Evolutionary conservation across 2,113 vertebrate genomes (phyloP).

Genomic region (Catagonus wagneri): DNA sequence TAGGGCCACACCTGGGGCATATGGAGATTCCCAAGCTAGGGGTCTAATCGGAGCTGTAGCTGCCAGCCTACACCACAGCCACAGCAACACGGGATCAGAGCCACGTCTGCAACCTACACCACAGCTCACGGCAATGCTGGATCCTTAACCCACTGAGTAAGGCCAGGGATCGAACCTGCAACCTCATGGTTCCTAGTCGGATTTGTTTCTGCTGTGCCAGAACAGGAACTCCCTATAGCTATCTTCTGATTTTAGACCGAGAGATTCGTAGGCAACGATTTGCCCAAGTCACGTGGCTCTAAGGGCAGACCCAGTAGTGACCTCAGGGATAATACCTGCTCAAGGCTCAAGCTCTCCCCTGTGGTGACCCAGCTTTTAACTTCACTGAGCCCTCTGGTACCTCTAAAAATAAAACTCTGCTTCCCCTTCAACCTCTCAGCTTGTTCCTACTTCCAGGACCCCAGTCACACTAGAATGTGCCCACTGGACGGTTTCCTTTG

Average conservation of each 20-base stretch:
- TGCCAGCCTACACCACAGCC: too few relatives aligned
- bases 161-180: too few relatives aligned
- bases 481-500: not conserved
- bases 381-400: not conserved
- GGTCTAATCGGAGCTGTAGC: too few relatives aligned
- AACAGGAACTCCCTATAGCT: too few relatives aligned
- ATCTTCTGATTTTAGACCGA: not conserved
- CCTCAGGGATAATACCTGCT: not conserved
- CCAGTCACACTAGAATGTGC: not conserved
- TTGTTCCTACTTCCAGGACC: rapidly evolving
- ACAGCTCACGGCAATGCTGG: too few relatives aligned
- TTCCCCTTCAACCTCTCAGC: not conserved
- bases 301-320: not conserved
- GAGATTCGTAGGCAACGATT: not conserved
- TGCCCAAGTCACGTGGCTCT: not conserved
- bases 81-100: too few relatives aligned
- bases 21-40: too few relatives aligned
- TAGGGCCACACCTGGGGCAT: too few relatives aligned
- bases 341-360: not conserved
- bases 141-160: too few relatives aligned
- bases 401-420: not conserved
- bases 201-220: too few relatives aligned
- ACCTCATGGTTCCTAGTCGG: too few relatives aligned
- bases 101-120: too few relatives aligned
- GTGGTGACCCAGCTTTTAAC: not conserved